Conservation (phyloP, 2,888 invertebrate species). For the Agrilus biguttatus region DNA sequence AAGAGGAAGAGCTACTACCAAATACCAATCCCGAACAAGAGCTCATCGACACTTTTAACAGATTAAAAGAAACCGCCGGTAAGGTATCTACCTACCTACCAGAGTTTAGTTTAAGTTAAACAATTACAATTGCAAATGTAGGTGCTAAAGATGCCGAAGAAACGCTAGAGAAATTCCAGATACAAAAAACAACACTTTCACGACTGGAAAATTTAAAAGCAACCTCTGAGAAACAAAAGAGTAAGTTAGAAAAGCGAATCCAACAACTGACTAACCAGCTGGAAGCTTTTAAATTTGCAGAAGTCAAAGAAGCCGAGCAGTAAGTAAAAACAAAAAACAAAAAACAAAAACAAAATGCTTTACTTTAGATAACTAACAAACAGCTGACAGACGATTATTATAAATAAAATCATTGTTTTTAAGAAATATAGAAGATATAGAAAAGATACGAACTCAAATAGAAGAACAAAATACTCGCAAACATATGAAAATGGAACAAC, state of each 20-base stretch:
- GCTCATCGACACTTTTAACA: conserved; percentile 54
- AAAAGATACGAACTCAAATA: conserved; percentile 46
- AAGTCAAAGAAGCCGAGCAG: conserved; percentile 69
- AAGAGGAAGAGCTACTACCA: conserved; percentile 4
- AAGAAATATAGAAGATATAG: conserved; percentile 61
- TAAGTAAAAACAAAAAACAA: conserved; percentile 31
- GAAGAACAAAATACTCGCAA: conserved; percentile 33
- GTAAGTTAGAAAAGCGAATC: conserved; percentile 48
- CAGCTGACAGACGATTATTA: neutral
- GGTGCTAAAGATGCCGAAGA: conserved; percentile 62
- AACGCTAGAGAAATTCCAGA: conserved; percentile 57
- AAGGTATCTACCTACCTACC: conserved; percentile 5
- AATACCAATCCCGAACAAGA: conserved; percentile 25
- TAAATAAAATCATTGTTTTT: conserved; percentile 11
- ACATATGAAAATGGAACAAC: conserved; percentile 26
- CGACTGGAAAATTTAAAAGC: conserved; percentile 55
- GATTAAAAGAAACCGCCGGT: conserved; percentile 64
- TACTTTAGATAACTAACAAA: neutral
- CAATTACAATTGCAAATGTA: too few species aligned
- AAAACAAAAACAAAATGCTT: neutral
- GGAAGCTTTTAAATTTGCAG: conserved; percentile 64
- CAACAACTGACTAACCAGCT: conserved; percentile 51
- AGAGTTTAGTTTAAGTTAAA: too few species aligned
- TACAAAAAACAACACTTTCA: conserved; percentile 58
- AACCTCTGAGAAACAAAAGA: conserved; percentile 61